These are phyloP conservation scores for Chymomyza procnemis DNA, from an alignment of 2,888 invertebrate species.

Conservation along the genomic window DNA sequence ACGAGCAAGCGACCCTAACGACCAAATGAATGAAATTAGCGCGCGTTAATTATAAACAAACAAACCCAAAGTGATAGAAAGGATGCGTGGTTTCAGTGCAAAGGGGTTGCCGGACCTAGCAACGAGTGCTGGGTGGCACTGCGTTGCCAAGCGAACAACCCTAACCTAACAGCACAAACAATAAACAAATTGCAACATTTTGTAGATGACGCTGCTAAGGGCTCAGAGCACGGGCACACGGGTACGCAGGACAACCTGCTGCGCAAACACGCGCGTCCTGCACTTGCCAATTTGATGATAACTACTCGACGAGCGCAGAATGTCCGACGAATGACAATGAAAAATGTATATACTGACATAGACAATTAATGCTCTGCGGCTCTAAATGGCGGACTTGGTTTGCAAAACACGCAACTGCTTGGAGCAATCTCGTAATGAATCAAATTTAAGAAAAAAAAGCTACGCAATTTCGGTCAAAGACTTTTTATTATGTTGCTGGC, in stretches of 20 bases:
- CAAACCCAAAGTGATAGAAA: slow-evolving; percentile 9
- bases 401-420: no score
- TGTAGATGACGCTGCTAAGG: slow-evolving; percentile 42
- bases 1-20: slow-evolving; percentile 27
- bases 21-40: slow-evolving; percentile 71
- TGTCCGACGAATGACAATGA: not conserved
- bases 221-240: slow-evolving; percentile 2
- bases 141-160: not conserved
- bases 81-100: not conserved
- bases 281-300: slow-evolving; percentile 68
- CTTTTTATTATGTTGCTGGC: no score
- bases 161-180: slow-evolving; percentile 1
- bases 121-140: not conserved
- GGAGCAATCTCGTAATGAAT: no score
- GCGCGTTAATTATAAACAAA: slow-evolving; percentile 73
- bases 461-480: no score
- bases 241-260: slow-evolving; percentile 52
- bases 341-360: not conserved
- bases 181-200: slow-evolving; percentile 66
- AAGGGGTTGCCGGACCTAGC: slow-evolving; percentile 13
- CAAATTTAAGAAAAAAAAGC: no score
- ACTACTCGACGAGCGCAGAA: slow-evolving; percentile 45
- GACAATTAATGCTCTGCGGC: not conserved
- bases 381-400: not conserved
- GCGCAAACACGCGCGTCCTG: slow-evolving; percentile 57